Base-by-base conservation (phyloP, 2,888 invertebrate genomes). In the Graphium colonna region DNA sequence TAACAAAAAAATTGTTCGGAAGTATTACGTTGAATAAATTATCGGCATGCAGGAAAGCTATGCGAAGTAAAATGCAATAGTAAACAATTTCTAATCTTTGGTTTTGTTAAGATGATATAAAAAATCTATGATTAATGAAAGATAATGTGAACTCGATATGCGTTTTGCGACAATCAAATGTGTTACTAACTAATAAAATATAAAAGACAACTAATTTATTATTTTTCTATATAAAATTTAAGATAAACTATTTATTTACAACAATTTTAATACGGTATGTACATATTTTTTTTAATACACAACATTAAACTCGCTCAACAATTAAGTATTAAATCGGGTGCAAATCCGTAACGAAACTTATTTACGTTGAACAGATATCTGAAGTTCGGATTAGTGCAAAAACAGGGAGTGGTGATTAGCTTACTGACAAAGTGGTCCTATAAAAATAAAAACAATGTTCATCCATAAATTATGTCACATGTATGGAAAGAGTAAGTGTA, bases 221-320 rank as follows among this genome's bases (percentile, higher is more conserved):
- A 21, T 21, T 5, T 49, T 43, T 31, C 63, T 71, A 72, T 68
- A 66, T 75, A 71, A 75, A 73, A 71, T 72, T 76, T 73, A 72
- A 77, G 69, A 82, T 87, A 83, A 71, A 84, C 83, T 83, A 83
- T 86, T 74, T 84, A 87, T 85, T 84, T 86, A 87, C 86, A 86
- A 83, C 79, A 84, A 85, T 81, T 79, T 77, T 76, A 77, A 73
- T 82, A 83, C 76, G 21, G 74, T 86, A 85, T 85, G 79, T 75
- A 82, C 71, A 67, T 64, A 79, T 60, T 67, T 63, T 78, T 77
- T 76, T 76, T 70, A 74, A 75, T 79, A 77, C 74, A 80, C 77
- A 82, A 82, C 75, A 78, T 79, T 68, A 69, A 77, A 77, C 70
- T 75, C 77, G 77, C 71, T 72, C 75, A 77, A 72, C 77, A 79